Evolutionary conservation across 2,888 invertebrate species (phyloP), one percentile per base, ranked within the genome.

Genomic region (Drosophila robusta): DNA sequence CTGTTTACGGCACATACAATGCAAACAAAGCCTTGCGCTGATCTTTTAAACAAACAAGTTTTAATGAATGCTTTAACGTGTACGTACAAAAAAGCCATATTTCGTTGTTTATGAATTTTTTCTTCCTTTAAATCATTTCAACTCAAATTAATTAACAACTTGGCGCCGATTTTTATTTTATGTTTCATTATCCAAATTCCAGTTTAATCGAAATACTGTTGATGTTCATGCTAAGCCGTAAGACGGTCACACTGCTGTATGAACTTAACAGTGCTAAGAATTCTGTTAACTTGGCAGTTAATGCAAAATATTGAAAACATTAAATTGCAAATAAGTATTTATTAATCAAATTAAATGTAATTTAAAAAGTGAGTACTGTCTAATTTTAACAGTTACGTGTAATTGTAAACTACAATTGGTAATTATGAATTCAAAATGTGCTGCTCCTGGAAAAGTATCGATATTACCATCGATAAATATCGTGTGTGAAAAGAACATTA

Each of bases 1-100:
- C 70, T 75, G 75, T 75, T 75, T 1, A 9, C 8, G 26, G 11
- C 24, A 14, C 2, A 34, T n/a, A n/a, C n/a, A 26, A 42, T 6
- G 24, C 9, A 22, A 26, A 12, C 0, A 11, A 22, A 5, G 12
- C 0, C 14, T 8, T 2, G 16, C 6, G 39, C 9, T 42, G 3
- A 9, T 9, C n/a, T 16, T 14, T 26, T 1, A 4, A 7, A 44
- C 32, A 16, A 11, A 32, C 11, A 6, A n/a, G 1, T 8, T 11
- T 9, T 7, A 47, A 1, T 14, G 1, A 11, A n/a, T n/a, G n/a
- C n/a, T 42, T 0, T 32, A 18, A 14, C 18, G 2, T 5, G 8
- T 9, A 36, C 11, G 18, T 18, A 4, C 22, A 36, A 9, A 1
- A 11, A 11, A 11, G 11, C 1, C 11, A 9, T 32, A 32, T 11